Evolutionary conservation across 2,888 invertebrate species (phyloP), one percentile per base, ranked within the genome.

Genomic region (Colostygia pectinataria): DNA sequence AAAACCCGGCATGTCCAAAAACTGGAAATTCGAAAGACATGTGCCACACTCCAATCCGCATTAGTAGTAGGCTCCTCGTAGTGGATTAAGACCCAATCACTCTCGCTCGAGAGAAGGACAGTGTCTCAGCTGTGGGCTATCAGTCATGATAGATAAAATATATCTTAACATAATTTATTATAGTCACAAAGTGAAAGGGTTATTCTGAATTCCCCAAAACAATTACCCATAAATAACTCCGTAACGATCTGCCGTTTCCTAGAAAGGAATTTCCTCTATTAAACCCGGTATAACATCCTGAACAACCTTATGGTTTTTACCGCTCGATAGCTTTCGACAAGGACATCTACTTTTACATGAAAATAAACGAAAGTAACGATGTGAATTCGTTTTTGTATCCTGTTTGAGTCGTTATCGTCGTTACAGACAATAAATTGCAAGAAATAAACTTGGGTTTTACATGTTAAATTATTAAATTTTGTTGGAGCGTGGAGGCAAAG

Each of bases 381-480:
- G 36, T 47, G 45, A 38, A 29, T 46, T 43, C 46, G 37, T 48
- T 51, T 31, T 54, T 46, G 48, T 38, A 55, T 61, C 65, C 63
- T 65, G 57, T 54, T 58, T 18, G 53, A 51, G 52, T 54, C 62
- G 61, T 59, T 60, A 59, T 43, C 43, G 41, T 44, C 56, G 56
- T 54, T 57, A 53, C 39, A 42, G 32, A 41, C 45, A 46, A 42
- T 42, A 5, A 40, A 40, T 43, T 42, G 15, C 24, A 10, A 7
- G 12, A 33, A 27, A 20, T 4, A 4, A 13, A 20, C 5, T 13
- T 10, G 40, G 40, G 33, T 41, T 39, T 39, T 34, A n/a, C n/a
- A n/a, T n/a, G n/a, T n/a, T n/a, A n/a, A n/a, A n/a, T n/a, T n/a
- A n/a, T n/a, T n/a, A n/a, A n/a, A n/a, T n/a, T n/a, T n/a, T n/a